Conservation (phyloP, 2,797 vertebrate species). For the Rachycentron canadum region DNA sequence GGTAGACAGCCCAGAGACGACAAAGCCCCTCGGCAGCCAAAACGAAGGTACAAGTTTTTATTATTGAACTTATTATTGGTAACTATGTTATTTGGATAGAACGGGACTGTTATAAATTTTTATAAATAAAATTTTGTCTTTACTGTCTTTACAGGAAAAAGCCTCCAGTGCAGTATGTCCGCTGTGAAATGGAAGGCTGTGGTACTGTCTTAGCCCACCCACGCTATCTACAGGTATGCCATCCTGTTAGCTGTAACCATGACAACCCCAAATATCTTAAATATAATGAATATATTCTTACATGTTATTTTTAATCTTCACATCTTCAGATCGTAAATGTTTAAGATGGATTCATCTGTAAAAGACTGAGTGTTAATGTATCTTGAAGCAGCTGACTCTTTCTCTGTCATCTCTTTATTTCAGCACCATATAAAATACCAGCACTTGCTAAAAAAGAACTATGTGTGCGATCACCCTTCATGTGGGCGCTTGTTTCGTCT, state of each 20-base stretch:
- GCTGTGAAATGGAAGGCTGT: slow-evolving; percentile 96
- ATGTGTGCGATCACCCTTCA: slow-evolving; percentile 93
- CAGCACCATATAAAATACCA: slow-evolving; percentile 98
- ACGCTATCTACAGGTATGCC: slow-evolving; percentile 91
- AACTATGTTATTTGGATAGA: not conserved
- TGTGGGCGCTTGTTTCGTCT: slow-evolving; percentile 95
- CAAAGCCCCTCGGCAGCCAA: slow-evolving; percentile 90
- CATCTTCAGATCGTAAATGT: not conserved
- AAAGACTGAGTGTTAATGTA: not conserved
- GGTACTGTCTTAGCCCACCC: slow-evolving; percentile 94
- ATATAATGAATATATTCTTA: not conserved
- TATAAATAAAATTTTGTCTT: not conserved
- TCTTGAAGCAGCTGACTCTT: not conserved
- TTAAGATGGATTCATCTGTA: not conserved
- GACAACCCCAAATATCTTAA: slow-evolving; percentile 1
- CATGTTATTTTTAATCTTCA: not conserved
- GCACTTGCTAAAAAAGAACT: slow-evolving; percentile 96
- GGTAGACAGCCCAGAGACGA: slow-evolving; percentile 91
- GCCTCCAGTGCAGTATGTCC: slow-evolving; percentile 94
- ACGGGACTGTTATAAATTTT: not conserved
- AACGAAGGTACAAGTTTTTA: slow-evolving; percentile 85
- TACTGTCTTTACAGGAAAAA: slow-evolving; percentile 88
- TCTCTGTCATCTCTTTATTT: slow-evolving; percentile 19
- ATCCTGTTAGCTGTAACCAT: slow-evolving; percentile 9
- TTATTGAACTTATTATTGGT: not conserved